phyloP scores from a whole-genome alignment of 2,113 vertebrate genomes.

The Gobiocypris rarus region DNA sequence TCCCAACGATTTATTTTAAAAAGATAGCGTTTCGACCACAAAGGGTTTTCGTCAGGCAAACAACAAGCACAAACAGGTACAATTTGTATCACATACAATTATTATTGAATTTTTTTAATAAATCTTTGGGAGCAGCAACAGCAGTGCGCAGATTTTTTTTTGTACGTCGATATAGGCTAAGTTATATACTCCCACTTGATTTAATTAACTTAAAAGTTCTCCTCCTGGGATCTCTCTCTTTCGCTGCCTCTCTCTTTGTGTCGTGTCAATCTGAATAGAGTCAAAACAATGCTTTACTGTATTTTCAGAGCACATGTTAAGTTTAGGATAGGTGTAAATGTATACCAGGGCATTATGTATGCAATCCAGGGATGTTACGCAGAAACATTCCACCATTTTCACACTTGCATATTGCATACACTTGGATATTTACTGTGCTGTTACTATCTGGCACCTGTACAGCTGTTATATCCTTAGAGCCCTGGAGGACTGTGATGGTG shows the following conservation, averaged over 20 bases:
- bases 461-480: neutral
- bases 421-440: neutral
- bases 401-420: too few species aligned
- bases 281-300: neutral
- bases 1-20: too few species aligned
- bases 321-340: neutral
- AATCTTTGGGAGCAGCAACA: too few species aligned
- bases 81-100: too few species aligned
- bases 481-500: neutral
- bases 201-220: neutral
- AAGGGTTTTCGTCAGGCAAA: too few species aligned
- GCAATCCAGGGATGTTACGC: neutral
- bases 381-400: slow-evolving; percentile 1
- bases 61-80: too few species aligned
- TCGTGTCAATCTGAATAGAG: neutral
- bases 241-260: neutral
- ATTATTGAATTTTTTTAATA: too few species aligned
- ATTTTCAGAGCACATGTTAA: slow-evolving; percentile 10
- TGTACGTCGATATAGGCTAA: too few species aligned
- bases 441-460: neutral
- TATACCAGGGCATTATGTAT: neutral
- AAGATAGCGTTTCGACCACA: too few species aligned
- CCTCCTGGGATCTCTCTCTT: neutral
- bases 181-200: neutral
- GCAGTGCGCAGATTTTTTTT: too few species aligned